Evolutionary conservation across 1,140 invertebrate genomes (phyloP), one percentile per base, ranked within the genome.

Genomic region (Euwallacea fornicatus): DNA sequence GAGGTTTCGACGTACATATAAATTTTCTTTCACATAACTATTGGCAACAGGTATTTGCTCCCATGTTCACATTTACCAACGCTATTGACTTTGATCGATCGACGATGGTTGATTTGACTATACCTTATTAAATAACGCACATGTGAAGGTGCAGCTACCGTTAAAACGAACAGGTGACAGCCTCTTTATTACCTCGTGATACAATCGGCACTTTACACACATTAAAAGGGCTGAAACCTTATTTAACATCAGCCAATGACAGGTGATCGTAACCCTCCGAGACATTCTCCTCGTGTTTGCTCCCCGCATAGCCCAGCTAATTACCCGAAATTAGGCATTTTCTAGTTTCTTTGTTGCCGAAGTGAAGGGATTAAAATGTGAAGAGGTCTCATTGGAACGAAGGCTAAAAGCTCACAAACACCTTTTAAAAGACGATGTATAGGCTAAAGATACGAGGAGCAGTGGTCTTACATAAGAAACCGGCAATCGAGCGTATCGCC

Each of bases 381-480:
- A 50, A 50, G 46, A 33, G 21, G 21, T 33, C 4, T 33, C 21
- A 33, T 33, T 33, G 21, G 21, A 33, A 33, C 21, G 21, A 33
- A 33, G 21, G 21, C 21, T 33, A 33, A 33, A 33, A 33, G 21
- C 21, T 33, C 21, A 33, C 21, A 33, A 33, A 33, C 21, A 33
- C 21, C 21, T 33, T 33, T 33, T 33, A 33, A 33, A 33, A 33
- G 21, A 33, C 21, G 21, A 33, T 33, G 21, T 59, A 41, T 59
- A 8, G 56, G 41, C 56, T 59, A 59, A 33, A 59, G 56, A 59
- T 59, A 59, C 33, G 46, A 56, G 16, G 42, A 44, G 43, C 42
- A 62, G 10, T 41, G 46, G 16, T 65, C 63, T 65, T 65, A 65
- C 63, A 65, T 65, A 65, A 65, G 63, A 54, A 65, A 65, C 63